Evolutionary conservation across 1,140 invertebrate species (phyloP).

Genomic region (Psilanteris sp.): DNA sequence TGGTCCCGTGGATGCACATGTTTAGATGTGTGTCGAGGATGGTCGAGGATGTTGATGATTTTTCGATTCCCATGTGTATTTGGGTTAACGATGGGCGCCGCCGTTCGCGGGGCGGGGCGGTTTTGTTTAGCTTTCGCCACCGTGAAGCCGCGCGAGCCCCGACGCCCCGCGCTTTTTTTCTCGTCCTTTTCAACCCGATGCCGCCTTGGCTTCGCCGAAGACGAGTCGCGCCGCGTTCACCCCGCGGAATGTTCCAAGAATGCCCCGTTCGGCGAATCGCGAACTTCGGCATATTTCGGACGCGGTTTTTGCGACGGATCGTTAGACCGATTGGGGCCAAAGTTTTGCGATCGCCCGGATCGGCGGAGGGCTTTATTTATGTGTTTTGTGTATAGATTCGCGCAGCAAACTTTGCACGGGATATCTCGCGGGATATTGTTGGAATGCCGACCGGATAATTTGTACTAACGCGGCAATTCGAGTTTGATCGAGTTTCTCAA

Average conservation of each 20-base stretch:
- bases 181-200: too few relatives aligned
- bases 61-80: constrained; percentile 10
- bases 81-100: constrained; percentile 13
- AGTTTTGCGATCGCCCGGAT: background rate
- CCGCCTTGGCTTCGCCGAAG: too few relatives aligned
- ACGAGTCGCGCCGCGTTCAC: too few relatives aligned
- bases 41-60: constrained; percentile 19
- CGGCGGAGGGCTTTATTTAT: background rate
- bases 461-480: constrained; percentile 14
- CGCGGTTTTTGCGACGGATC: background rate
- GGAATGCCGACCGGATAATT: constrained; percentile 11
- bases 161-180: too few relatives aligned
- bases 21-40: constrained; percentile 19
- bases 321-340: background rate
- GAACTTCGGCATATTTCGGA: constrained; percentile 4
- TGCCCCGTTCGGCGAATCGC: constrained; percentile 1
- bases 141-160: too few relatives aligned
- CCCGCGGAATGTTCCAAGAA: background rate
- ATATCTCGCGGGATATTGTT: constrained; percentile 8
- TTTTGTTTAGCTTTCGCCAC: background rate
- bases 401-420: background rate
- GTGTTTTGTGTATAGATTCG: constrained; percentile 8
- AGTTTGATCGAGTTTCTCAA: constrained; percentile 4
- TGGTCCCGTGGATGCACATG: constrained; percentile 8
- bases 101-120: too few relatives aligned